phyloP scores from a whole-genome alignment of 2,113 vertebrate species.

The Oceanites oceanicus region DNA sequence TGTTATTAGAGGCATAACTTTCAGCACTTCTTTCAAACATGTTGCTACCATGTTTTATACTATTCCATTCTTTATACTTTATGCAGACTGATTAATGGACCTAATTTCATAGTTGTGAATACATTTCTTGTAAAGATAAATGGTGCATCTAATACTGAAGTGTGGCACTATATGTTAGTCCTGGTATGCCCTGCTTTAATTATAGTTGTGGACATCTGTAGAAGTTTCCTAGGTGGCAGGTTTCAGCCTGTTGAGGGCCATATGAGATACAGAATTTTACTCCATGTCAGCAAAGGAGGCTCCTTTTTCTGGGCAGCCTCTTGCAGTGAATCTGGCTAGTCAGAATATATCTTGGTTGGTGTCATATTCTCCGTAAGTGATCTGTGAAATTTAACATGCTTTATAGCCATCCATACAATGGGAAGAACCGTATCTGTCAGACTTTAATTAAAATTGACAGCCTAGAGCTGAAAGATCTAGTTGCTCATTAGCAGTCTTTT shows the following conservation, averaged over 20 bases:
- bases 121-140: neutral
- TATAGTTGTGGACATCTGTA: neutral
- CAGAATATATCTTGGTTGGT: neutral
- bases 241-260: neutral
- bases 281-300: neutral
- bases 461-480: neutral
- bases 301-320: neutral
- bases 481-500: neutral
- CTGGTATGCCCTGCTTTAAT: neutral
- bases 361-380: neutral
- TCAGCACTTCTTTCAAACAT: neutral
- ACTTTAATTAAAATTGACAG: neutral
- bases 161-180: neutral
- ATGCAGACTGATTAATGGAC: neutral
- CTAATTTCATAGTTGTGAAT: neutral
- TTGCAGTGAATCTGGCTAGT: neutral
- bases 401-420: neutral
- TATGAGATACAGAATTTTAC: neutral
- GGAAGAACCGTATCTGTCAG: neutral
- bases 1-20: neutral
- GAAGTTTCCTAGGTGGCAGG: neutral
- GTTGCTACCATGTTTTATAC: neutral
- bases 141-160: neutral
- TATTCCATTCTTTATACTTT: neutral
- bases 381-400: neutral